Percentiles rank a stretch among this genome's conserved stretches.
Conservation (phyloP, 92 coral and sea anemone genomes). For the Muricea muricata region DNA sequence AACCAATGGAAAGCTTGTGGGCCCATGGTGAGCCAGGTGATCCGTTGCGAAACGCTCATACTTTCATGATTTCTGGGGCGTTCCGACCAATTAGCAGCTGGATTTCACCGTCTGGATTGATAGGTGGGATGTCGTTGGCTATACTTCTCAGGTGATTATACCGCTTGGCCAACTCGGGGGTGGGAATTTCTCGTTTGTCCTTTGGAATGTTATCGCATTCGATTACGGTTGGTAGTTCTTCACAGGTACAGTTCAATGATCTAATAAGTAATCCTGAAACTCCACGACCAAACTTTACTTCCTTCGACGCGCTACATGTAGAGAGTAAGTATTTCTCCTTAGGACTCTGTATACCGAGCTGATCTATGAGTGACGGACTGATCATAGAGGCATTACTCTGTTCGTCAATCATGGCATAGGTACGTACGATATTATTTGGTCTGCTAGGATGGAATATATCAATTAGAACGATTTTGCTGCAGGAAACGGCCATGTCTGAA, state of each 20-base stretch:
- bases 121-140: conserved; percentile 56
- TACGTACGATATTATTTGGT: conserved; percentile 13
- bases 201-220: conserved; percentile 69
- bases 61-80: conserved; percentile 50
- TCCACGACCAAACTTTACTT: conserved; percentile 64
- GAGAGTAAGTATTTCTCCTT: conserved; percentile 55
- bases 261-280: conserved; percentile 44
- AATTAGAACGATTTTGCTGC: conserved; percentile 56
- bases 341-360: conserved; percentile 54
- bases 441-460: conserved; percentile 49
- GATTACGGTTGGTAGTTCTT: conserved; percentile 57
- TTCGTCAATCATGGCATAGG: conserved; percentile 64
- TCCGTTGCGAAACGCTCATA: conserved; percentile 43
- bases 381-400: conserved; percentile 70
- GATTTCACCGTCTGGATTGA: conserved; percentile 36
- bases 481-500: not conserved
- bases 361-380: conserved; percentile 54
- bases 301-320: conserved; percentile 60
- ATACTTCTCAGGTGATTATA: conserved; percentile 44
- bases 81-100: conserved; percentile 48
- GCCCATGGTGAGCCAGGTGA: conserved; percentile 50
- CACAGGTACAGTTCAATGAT: conserved; percentile 40
- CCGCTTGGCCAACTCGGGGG: conserved; percentile 63
- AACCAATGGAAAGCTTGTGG: conserved; percentile 22
- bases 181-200: conserved; percentile 68